Evolutionary conservation across 2,888 invertebrate species (phyloP), one percentile per base, ranked within the genome.

Genomic region (Tetrapedia diversipes): DNA sequence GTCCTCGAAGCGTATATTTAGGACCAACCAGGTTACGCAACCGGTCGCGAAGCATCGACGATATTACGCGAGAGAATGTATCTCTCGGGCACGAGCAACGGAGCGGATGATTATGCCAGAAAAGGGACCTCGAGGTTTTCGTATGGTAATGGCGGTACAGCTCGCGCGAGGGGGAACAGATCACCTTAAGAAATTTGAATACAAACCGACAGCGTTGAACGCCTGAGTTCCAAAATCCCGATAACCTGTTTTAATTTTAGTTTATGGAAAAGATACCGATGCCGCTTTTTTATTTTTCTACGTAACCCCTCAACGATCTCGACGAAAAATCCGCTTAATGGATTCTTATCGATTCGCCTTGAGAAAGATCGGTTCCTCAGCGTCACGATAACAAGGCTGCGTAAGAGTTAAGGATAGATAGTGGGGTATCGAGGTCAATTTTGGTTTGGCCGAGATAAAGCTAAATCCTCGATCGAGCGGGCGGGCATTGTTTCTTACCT

Each of bases 381-480:
- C 22, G 27, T n/a, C 0, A 39, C 45, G 70, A 47, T 70, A 64
- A 64, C 60, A 67, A 54, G 14, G 14, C n/a, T n/a, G n/a, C 37
- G 39, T 16, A 27, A 29, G 11, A 53, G 22, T n/a, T 14, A 16
- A 19, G 54, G 22, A 39, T 14, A 51, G 47, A 60, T 67, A 67
- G 41, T 37, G 39, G 4, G 41, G 61, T 57, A 76, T 72, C 39
- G 61, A 34, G 61, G 72, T 72, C 57, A 67, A 63, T 66, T 51
- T 72, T 27, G 29, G 27, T 10, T 29, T 19, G 16, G 7, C 1
- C 7, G 11, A 10, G 66, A 67, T 67, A 67, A 53, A 27, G 11
- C 19, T 8, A 24, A 29, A 59, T 39, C n/a, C 49, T 14, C 22
- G 45, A 59, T 59, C 19, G 37, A 2, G 16, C 24, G 6, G 37